Base-by-base conservation (phyloP, 2,888 invertebrate genomes). In the Noctuana brunneofusca region DNA sequence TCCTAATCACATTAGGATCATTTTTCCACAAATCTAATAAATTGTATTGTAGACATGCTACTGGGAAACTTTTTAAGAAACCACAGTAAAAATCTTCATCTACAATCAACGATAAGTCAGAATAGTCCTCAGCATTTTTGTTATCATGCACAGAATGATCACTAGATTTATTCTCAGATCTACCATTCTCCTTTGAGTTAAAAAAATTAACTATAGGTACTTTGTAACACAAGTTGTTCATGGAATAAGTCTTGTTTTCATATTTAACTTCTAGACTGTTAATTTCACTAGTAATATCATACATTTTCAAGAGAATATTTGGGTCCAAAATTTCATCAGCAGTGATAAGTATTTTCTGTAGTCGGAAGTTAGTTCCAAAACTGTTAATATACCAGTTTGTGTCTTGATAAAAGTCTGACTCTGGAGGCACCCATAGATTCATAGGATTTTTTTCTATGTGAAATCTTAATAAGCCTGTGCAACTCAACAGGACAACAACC, bases 341-440 rank as follows among this genome's bases (percentile, higher is more conserved):
- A 53, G 93, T 93, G 57, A 95, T 81, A 68, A 96, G 88, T 54
- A 94, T 81, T 65, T 84, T 90, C 81, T 96, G 94, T 12, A 93
- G 78, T 66, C 95, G 90, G 73, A 93, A 92, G 9, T 93, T 94
- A 56, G 92, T 93, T 64, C 94, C 93, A 80, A 95, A 94, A 65
- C 93, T 94, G 16, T 92, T 83, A 76, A 95, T 93, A 64, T 95
- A 91, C 95, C 96, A 96, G 72, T 95, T 93, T 3, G 96, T 95
- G 70, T 96, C 95, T 68, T 84, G 79, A 43, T 93, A 92, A 76
- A 95, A 96, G 65, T 94, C 93, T 0, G 95, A 95, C 46, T 95
- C 92, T 46, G 93, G 93, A 11, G 96, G 95, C 20, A 96, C 94
- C 96, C 96, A 96, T 69, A 96, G 83, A 73, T 94, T 95, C 73